phyloP scores from a whole-genome alignment of 2,113 vertebrate species.

The Alces alces region DNA sequence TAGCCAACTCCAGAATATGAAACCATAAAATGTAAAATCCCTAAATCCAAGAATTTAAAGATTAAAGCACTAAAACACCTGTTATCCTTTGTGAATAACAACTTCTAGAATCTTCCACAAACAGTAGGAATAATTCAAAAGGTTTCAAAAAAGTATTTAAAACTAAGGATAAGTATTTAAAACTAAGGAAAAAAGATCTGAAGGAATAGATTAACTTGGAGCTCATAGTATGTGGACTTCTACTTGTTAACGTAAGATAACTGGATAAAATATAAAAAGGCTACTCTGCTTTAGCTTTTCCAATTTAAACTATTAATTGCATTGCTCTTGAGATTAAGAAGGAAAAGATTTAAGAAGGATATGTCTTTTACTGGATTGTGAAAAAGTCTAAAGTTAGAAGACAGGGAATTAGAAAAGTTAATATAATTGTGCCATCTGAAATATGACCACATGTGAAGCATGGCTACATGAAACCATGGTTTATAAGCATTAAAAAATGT shows the following conservation, averaged over 20 bases:
- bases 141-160: constrained; percentile 12
- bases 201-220: constrained; percentile 17
- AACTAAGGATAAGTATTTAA: constrained; percentile 41
- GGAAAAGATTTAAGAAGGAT: neutral
- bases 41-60: constrained; percentile 29
- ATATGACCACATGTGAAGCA: neutral
- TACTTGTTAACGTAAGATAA: constrained; percentile 27
- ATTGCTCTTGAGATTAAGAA: constrained; percentile 34
- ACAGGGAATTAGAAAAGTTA: constrained; percentile 24
- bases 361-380: neutral
- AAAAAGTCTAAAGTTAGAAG: constrained; percentile 10
- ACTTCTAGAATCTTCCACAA: constrained; percentile 35
- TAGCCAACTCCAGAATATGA: neutral
- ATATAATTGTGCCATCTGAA: neutral
- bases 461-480: neutral
- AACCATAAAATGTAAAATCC: constrained; percentile 1
- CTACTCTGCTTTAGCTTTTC: neutral
- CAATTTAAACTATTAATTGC: constrained; percentile 17
- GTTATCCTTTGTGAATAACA: neutral
- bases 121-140: constrained; percentile 29
- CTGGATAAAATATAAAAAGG: constrained; percentile 22
- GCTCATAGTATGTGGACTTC: neutral
- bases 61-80: constrained; percentile 36
- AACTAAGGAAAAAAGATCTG: constrained; percentile 39
- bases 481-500: neutral